Base-by-base conservation (phyloP, 2,888 invertebrate species). In the Standfussiana lucernea region DNA sequence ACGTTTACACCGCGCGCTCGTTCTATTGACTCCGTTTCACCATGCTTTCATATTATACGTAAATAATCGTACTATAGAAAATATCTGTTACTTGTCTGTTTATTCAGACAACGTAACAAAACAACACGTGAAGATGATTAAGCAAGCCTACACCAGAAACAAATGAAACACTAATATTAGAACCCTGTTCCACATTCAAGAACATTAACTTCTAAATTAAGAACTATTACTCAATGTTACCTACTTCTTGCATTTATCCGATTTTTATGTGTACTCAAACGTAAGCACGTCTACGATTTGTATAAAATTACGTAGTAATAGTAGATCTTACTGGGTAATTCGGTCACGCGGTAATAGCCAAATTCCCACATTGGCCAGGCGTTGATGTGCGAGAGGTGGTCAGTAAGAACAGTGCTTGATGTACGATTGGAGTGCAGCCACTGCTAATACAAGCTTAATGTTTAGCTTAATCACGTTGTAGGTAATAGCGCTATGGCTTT, bases 201-300 rank as follows among this genome's bases (percentile, higher is more conserved):
- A 75, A n/a, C 78, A 75, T 81, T 81, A 70, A 76, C 64, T 69
- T 76, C 80, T 80, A 80, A 86, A 80, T 82, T 77, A 75, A 86
- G 82, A 47, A 61, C 40, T 65, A 53, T 81, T 84, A 68, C 86
- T 74, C 84, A 82, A 88, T 77, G 53, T 59, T 72, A 8, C 75
- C 56, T 69, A 80, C 53, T 68, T 77, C 45, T 64, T 40, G 18
- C 47, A 28, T 28, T 72, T 75, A 74, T 67, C 6, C 11, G 71
- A 72, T 82, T 82, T 82, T 77, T 72, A 75, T 47, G n/a, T 28
- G 45, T 65, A 68, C 28, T 75, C 28, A 68, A 65, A 72, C n/a
- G 21, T 56, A 35, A 21, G n/a, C 11, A n/a, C 1, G 24, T 37
- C 42, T 62, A 62, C 72, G 37, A 35, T 77, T 79, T 79, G 13